Evolutionary conservation across 1,140 invertebrate genomes (phyloP).

Genomic region (Anagrus nilaparvatae): DNA sequence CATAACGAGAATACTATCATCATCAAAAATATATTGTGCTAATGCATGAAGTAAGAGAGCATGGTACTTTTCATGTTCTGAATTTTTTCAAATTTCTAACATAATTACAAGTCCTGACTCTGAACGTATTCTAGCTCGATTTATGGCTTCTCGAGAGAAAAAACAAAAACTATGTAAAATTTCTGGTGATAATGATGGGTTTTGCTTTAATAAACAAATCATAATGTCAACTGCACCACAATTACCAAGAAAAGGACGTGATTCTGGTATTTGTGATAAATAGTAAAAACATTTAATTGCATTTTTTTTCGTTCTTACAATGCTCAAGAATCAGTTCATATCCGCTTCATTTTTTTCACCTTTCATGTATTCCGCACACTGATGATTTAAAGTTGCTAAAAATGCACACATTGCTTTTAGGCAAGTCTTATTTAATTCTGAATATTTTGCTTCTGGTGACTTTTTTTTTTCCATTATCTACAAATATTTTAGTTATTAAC

Average conservation of each 20-base stretch:
- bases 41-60: conserved; percentile 26
- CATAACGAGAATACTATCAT: conserved; percentile 29
- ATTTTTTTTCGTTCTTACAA: conserved; percentile 23
- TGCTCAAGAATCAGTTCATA: too few species aligned
- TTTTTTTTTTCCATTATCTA: conserved; percentile 19
- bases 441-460: conserved; percentile 17
- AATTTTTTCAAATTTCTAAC: conserved; percentile 23
- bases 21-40: conserved; percentile 27
- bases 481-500: conserved; percentile 24
- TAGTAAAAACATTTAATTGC: conserved; percentile 29
- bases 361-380: conserved; percentile 24
- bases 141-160: conserved; percentile 34
- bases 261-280: conserved; percentile 29
- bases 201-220: conserved; percentile 20
- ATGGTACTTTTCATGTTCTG: conserved; percentile 26
- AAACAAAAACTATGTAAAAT: conserved; percentile 26
- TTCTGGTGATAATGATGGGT: conserved; percentile 18
- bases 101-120: conserved; percentile 29
- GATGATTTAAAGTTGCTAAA: conserved; percentile 17
- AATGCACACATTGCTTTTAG: conserved; percentile 32
- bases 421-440: conserved; percentile 26
- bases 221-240: conserved; percentile 24
- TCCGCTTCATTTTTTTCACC: conserved; percentile 22
- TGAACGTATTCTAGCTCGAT: conserved; percentile 25
- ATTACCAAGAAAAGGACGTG: conserved; percentile 28